Evolutionary conservation across 2,113 vertebrate genomes (phyloP), one percentile per base, ranked within the genome.

Genomic region (Semnornis frantzii): DNA sequence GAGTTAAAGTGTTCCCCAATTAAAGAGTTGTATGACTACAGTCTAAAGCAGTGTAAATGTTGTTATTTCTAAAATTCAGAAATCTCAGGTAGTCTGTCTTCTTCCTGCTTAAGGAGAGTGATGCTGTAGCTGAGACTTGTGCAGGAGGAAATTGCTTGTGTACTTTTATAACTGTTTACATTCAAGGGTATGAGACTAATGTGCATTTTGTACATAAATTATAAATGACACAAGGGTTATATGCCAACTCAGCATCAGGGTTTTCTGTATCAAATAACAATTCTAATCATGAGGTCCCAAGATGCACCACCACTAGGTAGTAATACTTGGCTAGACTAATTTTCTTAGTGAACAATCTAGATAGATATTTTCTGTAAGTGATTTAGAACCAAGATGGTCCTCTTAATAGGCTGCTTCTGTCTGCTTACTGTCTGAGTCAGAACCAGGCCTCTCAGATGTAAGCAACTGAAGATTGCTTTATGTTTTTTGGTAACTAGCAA

Each of bases 261-360:
- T 65, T 91, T 92, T 87, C 50, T 76, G 20, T 91, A 58, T 91
- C 84, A 76, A 75, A 60, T 82, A 82, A 37, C 23, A 93, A 5
- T 69, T 86, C 31, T 78, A 82, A 58, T 85, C 87, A 76, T 72
- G 63, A 82, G 50, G 66, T 73, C 93, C 59, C 82, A 79, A 73
- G 87, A n/a, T 55, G 69, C 30, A 71, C 6, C 31, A 72, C n/a
- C n/a, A n/a, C 44, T 87, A 55, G n/a, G 39, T 89, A 55, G 74
- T 59, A 82, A 65, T 69, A 19, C 55, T 87, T 0, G 1, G 20
- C 50, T 66, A 84, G n/a, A n/a, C 54, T 82, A 2, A 27, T 92
- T 92, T 89, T 82, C 8, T 3, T 63, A 52, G 74, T 14, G 65
- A 77, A 33, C 46, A 52, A 33, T 64, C 31, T 16, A 75, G 70